Evolutionary conservation across 2,888 invertebrate species (phyloP).

Genomic region (Anagyrus pseudococci): DNA sequence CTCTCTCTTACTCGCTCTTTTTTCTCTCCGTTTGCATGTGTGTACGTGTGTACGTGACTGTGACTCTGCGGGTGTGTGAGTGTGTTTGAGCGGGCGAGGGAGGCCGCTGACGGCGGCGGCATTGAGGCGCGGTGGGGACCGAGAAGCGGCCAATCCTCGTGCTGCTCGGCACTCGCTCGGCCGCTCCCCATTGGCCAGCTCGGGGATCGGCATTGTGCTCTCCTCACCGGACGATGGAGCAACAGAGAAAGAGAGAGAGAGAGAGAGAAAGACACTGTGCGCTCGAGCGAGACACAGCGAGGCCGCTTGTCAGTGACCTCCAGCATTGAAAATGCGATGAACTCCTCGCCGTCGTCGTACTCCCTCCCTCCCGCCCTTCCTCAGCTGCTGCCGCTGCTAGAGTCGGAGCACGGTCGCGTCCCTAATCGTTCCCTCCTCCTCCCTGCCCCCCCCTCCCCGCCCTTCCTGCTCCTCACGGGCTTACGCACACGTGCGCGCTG

Average conservation of each 20-base stretch:
- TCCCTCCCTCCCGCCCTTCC: slow-evolving; percentile 50
- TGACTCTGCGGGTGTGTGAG: slow-evolving; percentile 36
- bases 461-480: neutral
- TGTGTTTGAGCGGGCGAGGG: no score
- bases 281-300: neutral
- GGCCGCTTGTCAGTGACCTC: slow-evolving; percentile 75
- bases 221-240: slow-evolving; percentile 36
- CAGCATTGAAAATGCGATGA: slow-evolving; percentile 81
- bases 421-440: slow-evolving; percentile 40
- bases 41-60: no score
- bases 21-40: no score
- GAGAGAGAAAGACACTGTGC: neutral
- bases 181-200: slow-evolving; percentile 54
- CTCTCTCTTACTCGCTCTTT: no score
- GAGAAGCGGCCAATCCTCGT: slow-evolving; percentile 42
- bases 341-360: slow-evolving; percentile 66
- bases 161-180: slow-evolving; percentile 34
- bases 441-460: slow-evolving; percentile 42
- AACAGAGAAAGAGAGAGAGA: slow-evolving; percentile 18
- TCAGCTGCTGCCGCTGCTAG: no score
- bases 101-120: no score
- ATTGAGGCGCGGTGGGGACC: slow-evolving; percentile 42
- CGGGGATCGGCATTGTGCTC: slow-evolving; percentile 59
- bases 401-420: no score
- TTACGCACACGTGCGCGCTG: no score